Evolutionary conservation across 2,113 vertebrate species (phyloP).

Genomic region (Pygoscelis adeliae): DNA sequence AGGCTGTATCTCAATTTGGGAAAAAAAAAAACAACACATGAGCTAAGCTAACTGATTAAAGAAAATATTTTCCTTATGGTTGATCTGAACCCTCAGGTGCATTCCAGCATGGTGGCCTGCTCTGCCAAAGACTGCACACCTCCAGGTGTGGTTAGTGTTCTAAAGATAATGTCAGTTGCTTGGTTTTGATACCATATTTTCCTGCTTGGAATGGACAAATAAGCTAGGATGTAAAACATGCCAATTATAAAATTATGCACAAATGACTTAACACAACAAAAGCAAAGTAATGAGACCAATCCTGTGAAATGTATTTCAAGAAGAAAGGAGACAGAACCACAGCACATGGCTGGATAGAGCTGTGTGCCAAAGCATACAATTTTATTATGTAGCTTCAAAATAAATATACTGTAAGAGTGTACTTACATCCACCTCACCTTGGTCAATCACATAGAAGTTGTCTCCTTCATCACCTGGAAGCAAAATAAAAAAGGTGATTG

Average conservation of each 20-base stretch:
- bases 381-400: background rate
- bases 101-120: slow-evolving; percentile 69
- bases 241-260: background rate
- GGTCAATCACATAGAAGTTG: slow-evolving; percentile 98
- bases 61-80: slow-evolving; percentile 56
- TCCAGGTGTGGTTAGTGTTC: slow-evolving; percentile 46
- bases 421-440: slow-evolving; percentile 95
- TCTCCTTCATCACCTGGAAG: slow-evolving; percentile 93
- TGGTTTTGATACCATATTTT: slow-evolving; percentile 29
- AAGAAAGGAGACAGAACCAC: background rate
- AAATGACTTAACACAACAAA: background rate
- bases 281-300: background rate
- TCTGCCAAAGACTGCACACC: slow-evolving; percentile 30
- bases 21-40: background rate
- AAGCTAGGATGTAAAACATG: background rate
- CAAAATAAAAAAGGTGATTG: slow-evolving; percentile 15
- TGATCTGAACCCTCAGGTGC: slow-evolving; percentile 47
- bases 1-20: slow-evolving; percentile 26
- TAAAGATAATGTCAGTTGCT: slow-evolving; percentile 51
- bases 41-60: slow-evolving; percentile 54
- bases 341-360: background rate
- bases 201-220: slow-evolving; percentile 44
- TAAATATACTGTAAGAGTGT: background rate
- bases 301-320: background rate
- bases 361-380: background rate